Conservation (phyloP, 2,797 vertebrate genomes). For the Pelochelys cantorii region DNA sequence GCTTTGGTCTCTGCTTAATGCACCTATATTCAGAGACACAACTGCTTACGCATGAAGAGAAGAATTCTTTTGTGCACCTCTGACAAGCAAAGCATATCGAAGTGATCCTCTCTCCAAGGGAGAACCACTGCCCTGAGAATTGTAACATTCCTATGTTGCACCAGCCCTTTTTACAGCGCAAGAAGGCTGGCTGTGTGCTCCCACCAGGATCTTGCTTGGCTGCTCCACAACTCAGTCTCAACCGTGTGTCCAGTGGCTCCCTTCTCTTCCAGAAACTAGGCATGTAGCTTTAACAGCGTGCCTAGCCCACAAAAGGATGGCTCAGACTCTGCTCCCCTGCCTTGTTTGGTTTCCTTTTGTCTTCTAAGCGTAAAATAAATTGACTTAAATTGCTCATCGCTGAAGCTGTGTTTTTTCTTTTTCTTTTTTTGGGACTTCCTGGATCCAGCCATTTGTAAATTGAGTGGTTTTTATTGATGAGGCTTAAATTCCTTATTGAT, state of each 20-base stretch:
- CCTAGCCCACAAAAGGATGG: neutral
- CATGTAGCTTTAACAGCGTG: neutral
- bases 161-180: neutral
- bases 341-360: neutral
- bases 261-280: neutral
- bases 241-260: neutral
- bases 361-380: slow-evolving; percentile 38
- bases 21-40: neutral
- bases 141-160: neutral
- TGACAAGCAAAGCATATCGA: neutral
- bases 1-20: neutral
- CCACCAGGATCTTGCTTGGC: neutral
- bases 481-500: neutral
- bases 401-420: slow-evolving; percentile 7
- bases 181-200: neutral
- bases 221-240: neutral
- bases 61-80: neutral
- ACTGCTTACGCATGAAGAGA: neutral
- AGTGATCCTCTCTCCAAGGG: neutral
- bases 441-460: neutral
- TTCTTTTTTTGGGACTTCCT: neutral
- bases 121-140: accelerated
- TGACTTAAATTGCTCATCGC: slow-evolving; percentile 46
- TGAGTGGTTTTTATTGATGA: neutral
- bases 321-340: slow-evolving; percentile 17